A percentile compares a stretch with the other conserved stretches of the same genome.
These are phyloP conservation scores for Montipora capitata DNA, from an alignment of 92 coral and sea anemone species.

Conservation along the genomic window DNA sequence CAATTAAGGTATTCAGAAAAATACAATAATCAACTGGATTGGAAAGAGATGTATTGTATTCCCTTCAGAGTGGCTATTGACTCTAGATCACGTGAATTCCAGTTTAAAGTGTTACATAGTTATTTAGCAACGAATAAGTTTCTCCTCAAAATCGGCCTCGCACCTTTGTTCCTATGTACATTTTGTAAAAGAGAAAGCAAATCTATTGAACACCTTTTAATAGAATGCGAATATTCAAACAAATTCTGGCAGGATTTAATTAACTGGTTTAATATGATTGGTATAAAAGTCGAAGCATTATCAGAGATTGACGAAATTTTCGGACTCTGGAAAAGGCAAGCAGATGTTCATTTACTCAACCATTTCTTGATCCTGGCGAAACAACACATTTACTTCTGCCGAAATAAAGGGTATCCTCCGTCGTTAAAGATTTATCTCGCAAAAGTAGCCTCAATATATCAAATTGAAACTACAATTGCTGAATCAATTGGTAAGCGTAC, in stretches of 20 bases:
- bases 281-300: conserved; percentile 11
- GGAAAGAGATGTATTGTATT: conserved; percentile 9
- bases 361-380: conserved; percentile 6
- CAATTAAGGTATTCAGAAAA: too few species aligned
- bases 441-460: conserved; percentile 5
- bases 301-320: too few species aligned
- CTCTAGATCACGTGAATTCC: conserved; percentile 14
- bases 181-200: conserved; percentile 24
- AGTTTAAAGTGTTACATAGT: conserved; percentile 8
- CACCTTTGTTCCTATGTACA: background rate
- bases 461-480: conserved; percentile 7
- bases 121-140: conserved; percentile 15
- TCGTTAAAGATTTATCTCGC: conserved; percentile 16
- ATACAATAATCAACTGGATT: too few species aligned
- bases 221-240: background rate
- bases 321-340: too few species aligned
- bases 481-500: background rate
- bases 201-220: background rate
- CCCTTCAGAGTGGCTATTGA: conserved; percentile 15
- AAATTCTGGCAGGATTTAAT: conserved; percentile 12
- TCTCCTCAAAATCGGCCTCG: conserved; percentile 11
- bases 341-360: background rate
- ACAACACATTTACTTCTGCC: conserved; percentile 9
- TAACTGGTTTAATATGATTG: background rate
- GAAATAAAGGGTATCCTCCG: conserved; percentile 3